Base-by-base conservation (phyloP, 2,113 vertebrate genomes). In the Choloepus hoffmanni region DNA sequence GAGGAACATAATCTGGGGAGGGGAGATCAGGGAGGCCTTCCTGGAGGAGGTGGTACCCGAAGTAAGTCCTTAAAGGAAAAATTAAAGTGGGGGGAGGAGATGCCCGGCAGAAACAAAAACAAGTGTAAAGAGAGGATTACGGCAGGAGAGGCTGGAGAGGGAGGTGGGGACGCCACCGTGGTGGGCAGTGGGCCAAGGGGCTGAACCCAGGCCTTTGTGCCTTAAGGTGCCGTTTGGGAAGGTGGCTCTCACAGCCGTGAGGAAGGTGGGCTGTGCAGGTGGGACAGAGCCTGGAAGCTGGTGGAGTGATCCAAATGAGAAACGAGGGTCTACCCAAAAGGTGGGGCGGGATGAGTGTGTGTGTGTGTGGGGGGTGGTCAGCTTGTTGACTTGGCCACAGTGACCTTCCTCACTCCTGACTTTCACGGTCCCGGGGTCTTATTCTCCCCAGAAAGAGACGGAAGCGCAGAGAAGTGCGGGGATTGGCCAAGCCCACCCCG, bases 281-380 rank as follows among this genome's bases (percentile, higher is more conserved):
- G 5, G 60, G n/a, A 15, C n/a, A 8, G 81, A 82, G 43, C 65
- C 21, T 24, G 65, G 58, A 0, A 7, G 11, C 62, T 3, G 13
- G n/a, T 7, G 19, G 72, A 7, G 16, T 7, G 8, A 65, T 36
- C 40, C 19, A 48, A 53, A 48, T 18, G 68, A 40, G 85, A 33
- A 21, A 3, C 0, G 45, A 55, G 45, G 45, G 14, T 72, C 33
- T 7, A 0, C 40, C 6, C 0, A 43, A 60, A 81, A n/a, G 50
- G 23, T 2, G 2, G 3, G 15, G 11, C 3, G 0, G 62, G 67
- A n/a, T 0, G 48, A 12, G 14, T 0, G 1, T 30, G 19, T 36
- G 36, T 7, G 43, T 36, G 43, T 3, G 43, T 43, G 43, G 43
- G 43, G 43, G 43, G 43, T 45, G 43, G 43, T 45, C 2, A 55